Conservation (phyloP, 2,113 vertebrate genomes). For the Oncorhynchus nerka region DNA sequence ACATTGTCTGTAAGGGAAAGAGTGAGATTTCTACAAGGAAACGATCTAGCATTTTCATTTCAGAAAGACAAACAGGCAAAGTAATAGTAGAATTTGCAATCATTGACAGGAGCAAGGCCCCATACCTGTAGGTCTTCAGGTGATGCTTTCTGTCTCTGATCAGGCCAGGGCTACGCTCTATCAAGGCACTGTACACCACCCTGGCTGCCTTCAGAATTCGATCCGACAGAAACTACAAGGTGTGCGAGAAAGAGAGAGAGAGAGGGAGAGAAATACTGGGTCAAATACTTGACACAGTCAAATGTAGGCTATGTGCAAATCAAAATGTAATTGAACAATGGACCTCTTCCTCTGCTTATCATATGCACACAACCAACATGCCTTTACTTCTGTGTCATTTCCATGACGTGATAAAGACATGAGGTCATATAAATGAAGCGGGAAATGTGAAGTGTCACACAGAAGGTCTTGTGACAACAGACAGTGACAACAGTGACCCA, state of each 20-base stretch:
- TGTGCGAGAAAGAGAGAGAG: neutral
- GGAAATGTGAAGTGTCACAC: conserved; percentile 12
- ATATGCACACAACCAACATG: neutral
- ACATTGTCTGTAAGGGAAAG: conserved; percentile 77
- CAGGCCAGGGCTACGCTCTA: conserved; percentile 73
- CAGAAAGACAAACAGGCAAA: neutral
- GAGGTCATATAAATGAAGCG: conserved; percentile 4
- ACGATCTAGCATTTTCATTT: neutral
- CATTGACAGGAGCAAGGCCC: neutral
- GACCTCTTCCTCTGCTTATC: neutral
- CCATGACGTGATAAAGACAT: neutral
- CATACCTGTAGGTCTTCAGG: conserved; percentile 85
- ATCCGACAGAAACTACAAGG: conserved; percentile 81
- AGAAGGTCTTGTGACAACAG: conserved; percentile 15
- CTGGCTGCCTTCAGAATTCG: conserved; percentile 83
- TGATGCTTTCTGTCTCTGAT: conserved; percentile 91
- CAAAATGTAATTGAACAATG: neutral
- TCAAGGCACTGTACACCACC: conserved; percentile 77
- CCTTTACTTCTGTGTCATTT: neutral
- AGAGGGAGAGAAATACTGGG: neutral
- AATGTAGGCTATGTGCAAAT: too few species aligned
- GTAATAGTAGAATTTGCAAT: neutral
- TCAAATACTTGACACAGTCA: neutral
- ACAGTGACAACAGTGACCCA: neutral
- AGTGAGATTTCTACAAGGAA: neutral